These are phyloP conservation scores for Campylomormyrus numenius DNA, from an alignment of 2,113 vertebrate genomes.

Conservation along the genomic window DNA sequence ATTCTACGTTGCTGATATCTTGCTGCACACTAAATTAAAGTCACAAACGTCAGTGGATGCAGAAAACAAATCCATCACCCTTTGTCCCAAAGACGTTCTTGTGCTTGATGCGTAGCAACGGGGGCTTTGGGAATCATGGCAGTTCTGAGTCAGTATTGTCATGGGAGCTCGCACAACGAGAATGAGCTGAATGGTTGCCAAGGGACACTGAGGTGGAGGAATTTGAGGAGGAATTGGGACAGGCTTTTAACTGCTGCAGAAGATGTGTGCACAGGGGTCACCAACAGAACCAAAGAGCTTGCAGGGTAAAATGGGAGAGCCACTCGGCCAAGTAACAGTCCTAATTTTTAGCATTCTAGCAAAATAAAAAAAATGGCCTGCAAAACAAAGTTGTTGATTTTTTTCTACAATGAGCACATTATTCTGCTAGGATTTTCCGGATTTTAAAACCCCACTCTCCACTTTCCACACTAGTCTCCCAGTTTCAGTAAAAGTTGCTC, in stretches of 20 bases:
- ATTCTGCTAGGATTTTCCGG: background rate
- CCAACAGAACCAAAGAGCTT: slow-evolving; percentile 1
- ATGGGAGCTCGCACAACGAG: slow-evolving; percentile 58
- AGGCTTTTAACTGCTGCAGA: slow-evolving; percentile 22
- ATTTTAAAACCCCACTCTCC: background rate
- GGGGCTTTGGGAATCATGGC: slow-evolving; percentile 43
- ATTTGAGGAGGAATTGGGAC: slow-evolving; percentile 44
- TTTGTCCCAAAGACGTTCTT: slow-evolving; percentile 66
- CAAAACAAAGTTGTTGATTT: slow-evolving; percentile 16
- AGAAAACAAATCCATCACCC: slow-evolving; percentile 49
- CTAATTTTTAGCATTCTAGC: background rate
- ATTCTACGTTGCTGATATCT: slow-evolving; percentile 35
- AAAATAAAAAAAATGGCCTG: background rate
- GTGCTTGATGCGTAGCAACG: slow-evolving; percentile 64
- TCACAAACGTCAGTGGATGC: slow-evolving; percentile 42
- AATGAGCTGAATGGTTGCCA: slow-evolving; percentile 65
- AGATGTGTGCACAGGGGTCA: slow-evolving; percentile 14
- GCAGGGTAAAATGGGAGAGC: background rate
- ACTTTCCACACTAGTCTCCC: background rate
- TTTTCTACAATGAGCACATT: background rate
- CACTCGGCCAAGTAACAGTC: slow-evolving; percentile 4
- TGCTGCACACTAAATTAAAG: slow-evolving; percentile 35
- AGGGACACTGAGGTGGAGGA: slow-evolving; percentile 64
- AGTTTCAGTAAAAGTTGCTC: background rate
- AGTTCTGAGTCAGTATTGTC: slow-evolving; percentile 58